phyloP scores from a whole-genome alignment of 2,797 vertebrate genomes.

The Echiichthys vipera region DNA sequence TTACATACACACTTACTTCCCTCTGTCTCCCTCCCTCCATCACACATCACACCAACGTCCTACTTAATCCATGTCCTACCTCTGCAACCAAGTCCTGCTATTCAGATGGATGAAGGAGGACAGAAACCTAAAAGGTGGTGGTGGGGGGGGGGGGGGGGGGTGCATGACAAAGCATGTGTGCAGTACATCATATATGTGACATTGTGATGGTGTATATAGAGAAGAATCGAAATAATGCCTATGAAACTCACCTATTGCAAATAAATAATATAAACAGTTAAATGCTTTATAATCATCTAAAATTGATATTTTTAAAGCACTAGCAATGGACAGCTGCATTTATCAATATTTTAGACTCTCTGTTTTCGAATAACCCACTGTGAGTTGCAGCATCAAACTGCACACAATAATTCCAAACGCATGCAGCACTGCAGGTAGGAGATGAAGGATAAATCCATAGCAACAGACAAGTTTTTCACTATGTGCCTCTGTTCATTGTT shows the following conservation, averaged over 20 bases:
- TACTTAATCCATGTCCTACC: conserved; percentile 50
- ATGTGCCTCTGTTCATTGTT: conserved; percentile 46
- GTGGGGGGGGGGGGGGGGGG: too few species aligned
- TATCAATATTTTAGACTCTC: background rate
- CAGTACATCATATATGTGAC: background rate
- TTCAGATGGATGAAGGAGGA: conserved; percentile 27
- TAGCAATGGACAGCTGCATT: background rate
- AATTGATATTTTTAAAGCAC: background rate
- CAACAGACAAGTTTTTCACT: conserved; percentile 20
- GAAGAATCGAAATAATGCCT: background rate
- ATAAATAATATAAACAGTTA: background rate
- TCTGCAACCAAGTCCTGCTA: conserved; percentile 40
- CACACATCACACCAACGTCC: conserved; percentile 44
- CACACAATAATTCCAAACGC: conserved; percentile 9
- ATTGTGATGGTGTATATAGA: background rate
- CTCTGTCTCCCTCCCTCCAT: background rate
- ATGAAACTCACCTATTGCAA: background rate
- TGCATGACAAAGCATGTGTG: conserved; percentile 1
- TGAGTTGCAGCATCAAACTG: background rate
- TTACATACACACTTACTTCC: background rate
- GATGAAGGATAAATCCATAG: conserved; percentile 35
- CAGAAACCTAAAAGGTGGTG: conserved; percentile 14
- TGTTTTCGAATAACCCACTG: background rate
- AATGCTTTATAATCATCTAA: background rate
- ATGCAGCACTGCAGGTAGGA: conserved; percentile 45